These are phyloP conservation scores for Epicauta chinensis DNA, from an alignment of 1,140 invertebrate genomes.

Conservation along the genomic window DNA sequence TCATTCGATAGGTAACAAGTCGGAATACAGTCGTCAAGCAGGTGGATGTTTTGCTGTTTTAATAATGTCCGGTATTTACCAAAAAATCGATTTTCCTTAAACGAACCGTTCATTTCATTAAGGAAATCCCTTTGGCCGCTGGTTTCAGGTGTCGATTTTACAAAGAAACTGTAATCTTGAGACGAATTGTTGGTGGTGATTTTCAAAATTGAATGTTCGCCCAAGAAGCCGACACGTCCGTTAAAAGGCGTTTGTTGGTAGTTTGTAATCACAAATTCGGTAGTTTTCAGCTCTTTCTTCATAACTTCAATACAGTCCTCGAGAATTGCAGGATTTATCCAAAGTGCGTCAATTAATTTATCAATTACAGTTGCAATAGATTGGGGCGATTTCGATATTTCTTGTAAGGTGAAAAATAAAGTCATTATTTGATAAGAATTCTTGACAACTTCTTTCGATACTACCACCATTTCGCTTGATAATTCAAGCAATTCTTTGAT, in stretches of 20 bases:
- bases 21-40: constrained; percentile 4
- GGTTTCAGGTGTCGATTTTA: background rate
- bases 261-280: background rate
- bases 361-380: no score
- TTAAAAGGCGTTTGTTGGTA: background rate
- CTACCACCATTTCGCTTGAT: no score
- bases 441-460: no score
- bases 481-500: no score
- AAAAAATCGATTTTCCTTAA: background rate
- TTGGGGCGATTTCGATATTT: no score
- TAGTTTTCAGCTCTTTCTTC: background rate
- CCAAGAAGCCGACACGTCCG: background rate
- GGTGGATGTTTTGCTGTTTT: background rate
- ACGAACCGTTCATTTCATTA: background rate
- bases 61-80: background rate
- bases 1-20: constrained; percentile 2
- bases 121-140: background rate
- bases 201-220: background rate
- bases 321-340: no score
- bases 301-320: constrained; percentile 1
- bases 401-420: no score
- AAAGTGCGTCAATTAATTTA: no score
- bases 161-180: constrained; percentile 1
- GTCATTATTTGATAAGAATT: no score
- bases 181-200: background rate